phyloP scores from a whole-genome alignment of 2,888 invertebrate genomes.

The Drosophila setosimentum region DNA sequence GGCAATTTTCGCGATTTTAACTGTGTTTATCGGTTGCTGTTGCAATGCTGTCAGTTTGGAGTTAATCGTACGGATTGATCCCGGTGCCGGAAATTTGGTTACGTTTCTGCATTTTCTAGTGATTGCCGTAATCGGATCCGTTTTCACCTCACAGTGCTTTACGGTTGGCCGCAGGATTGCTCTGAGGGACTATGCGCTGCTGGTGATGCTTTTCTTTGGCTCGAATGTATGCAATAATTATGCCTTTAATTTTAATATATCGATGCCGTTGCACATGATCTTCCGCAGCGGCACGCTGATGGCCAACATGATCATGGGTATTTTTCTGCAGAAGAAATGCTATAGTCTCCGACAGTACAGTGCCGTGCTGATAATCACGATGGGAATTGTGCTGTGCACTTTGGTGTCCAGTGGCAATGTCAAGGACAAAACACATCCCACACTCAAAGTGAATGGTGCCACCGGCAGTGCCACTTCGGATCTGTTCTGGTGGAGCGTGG shows the following conservation, averaged over 20 bases:
- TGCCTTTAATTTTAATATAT: constrained; percentile 97
- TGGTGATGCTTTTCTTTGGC: constrained; percentile 96
- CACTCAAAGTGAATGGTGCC: constrained; percentile 84
- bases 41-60: constrained; percentile 95
- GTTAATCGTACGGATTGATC: constrained; percentile 94
- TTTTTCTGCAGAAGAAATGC: constrained; percentile 92
- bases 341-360: constrained; percentile 94
- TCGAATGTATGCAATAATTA: constrained; percentile 97
- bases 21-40: constrained; percentile 95
- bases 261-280: constrained; percentile 99
- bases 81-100: constrained; percentile 96
- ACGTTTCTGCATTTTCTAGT: constrained; percentile 97
- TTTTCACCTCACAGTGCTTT: constrained; percentile 94
- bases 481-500: constrained; percentile 88
- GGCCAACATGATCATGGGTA: constrained; percentile 98
- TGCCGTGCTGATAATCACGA: constrained; percentile 95
- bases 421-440: constrained; percentile 86
- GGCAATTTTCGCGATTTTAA: constrained; percentile 89
- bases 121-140: constrained; percentile 94
- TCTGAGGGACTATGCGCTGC: constrained; percentile 91
- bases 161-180: constrained; percentile 90
- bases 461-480: constrained; percentile 71
- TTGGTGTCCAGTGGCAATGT: constrained; percentile 92
- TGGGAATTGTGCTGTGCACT: constrained; percentile 96
- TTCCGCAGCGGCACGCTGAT: constrained; percentile 98